Conservation (phyloP, 2,113 vertebrate species). For the Eretmochelys imbricata region DNA sequence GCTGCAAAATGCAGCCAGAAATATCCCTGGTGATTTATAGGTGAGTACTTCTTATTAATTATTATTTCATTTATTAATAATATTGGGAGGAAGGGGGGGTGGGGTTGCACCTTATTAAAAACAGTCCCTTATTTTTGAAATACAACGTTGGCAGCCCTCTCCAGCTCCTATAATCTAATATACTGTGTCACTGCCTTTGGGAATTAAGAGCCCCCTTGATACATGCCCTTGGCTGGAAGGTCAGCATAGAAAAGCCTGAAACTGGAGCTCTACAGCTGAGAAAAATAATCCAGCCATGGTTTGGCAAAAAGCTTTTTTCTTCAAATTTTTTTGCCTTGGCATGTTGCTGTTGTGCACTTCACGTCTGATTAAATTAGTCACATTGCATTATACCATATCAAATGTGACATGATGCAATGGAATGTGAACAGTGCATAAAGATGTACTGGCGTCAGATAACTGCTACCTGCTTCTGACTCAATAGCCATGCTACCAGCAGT, state of each 20-base stretch:
- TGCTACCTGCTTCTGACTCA: constrained; percentile 30
- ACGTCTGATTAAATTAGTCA: constrained; percentile 81
- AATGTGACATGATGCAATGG: constrained; percentile 72
- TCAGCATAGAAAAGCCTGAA: constrained; percentile 71
- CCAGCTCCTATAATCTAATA: constrained; percentile 61
- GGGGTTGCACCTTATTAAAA: neutral
- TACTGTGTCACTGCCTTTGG: constrained; percentile 69
- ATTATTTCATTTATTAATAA: neutral
- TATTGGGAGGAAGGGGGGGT: neutral
- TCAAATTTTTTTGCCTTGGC: constrained; percentile 46
- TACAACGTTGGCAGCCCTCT: neutral
- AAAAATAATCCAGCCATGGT: constrained; percentile 69
- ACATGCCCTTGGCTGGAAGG: constrained; percentile 73
- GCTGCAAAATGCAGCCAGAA: neutral
- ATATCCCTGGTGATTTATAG: neutral
- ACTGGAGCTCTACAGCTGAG: constrained; percentile 64
- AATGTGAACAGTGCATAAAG: constrained; percentile 73
- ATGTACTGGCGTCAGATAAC: constrained; percentile 37
- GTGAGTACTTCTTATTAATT: neutral
- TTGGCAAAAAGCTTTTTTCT: constrained; percentile 34
- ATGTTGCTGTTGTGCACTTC: constrained; percentile 63
- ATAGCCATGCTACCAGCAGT: neutral
- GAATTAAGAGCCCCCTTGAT: constrained; percentile 57
- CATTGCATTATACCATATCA: constrained; percentile 69
- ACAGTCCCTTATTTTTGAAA: neutral